Base-by-base conservation (phyloP, 1,140 invertebrate genomes). In the Drosophila subpulchrella region DNA sequence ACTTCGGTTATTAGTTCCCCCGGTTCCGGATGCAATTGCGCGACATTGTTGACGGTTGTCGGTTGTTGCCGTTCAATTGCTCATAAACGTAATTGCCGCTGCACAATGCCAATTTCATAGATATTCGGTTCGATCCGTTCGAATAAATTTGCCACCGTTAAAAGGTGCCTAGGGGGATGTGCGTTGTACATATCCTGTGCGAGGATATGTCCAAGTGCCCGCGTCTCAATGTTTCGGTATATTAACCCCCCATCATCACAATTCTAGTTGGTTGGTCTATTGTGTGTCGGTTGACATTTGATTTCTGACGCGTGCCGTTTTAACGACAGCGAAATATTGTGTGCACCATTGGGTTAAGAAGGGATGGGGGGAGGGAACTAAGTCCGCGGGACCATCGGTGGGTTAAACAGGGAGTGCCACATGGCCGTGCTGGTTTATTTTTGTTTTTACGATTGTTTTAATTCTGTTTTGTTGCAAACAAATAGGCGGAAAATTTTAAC, bases 381-480 rank as follows among this genome's bases (percentile, higher is more conserved):
- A 11, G 12, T 0, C 3, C 3, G 27, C 27, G 27, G 3, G 1
- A 27, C 27, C 27, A 30, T 51, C 13, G 30, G 15, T 36, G 50
- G 50, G 50, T 53, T 53, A 53, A 53, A 53, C 32, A 44, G 32
- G 61, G 71, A 58, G 72, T 83, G 80, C 75, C 80, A 81, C 78
- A 81, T 83, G 80, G 41, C 51, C n/a, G 8, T 17, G 24, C 60
- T 77, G 75, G 74, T 63, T 60, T 83, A 81, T 78, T 85, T 81
- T 72, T 75, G 70, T 86, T 86, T 86, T 86, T 88, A 86, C 59
- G 82, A 82, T 88, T 86, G 65, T 86, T 86, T 86, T 86, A 82
- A 82, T 86, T 86, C 55, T 88, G 82, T 88, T 53, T 82, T 86
- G 82, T 86, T 86, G 82, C 82, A 78, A 86, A 86, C 82, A 86